Percentiles rank a stretch among this genome's conserved stretches.
Conservation (phyloP, 2,888 invertebrate species). For the Spatulosminthurus flaviceps region DNA sequence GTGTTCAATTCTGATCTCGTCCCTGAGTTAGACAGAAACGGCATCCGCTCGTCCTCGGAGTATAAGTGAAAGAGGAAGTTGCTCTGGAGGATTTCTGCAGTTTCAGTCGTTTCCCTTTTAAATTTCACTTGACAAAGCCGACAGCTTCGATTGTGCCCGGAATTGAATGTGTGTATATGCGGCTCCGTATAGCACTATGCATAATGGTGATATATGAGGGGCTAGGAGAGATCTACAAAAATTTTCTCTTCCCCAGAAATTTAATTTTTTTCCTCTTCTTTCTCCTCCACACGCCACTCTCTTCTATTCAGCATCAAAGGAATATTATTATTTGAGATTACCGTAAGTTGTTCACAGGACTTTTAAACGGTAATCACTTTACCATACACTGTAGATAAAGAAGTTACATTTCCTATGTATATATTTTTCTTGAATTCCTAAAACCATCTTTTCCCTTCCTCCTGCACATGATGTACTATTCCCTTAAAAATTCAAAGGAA, state of each 20-base stretch:
- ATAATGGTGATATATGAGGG: neutral
- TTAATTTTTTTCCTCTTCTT: conserved; percentile 14
- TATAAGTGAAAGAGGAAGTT: conserved; percentile 4
- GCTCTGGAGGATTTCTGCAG: conserved; percentile 12
- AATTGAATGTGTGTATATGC: neutral
- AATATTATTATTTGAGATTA: conserved; percentile 14
- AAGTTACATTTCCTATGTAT: neutral
- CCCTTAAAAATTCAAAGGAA: neutral
- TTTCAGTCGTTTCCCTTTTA: conserved; percentile 18
- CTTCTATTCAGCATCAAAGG: neutral
- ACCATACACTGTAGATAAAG: too few relatives aligned
- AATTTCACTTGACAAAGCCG: conserved; percentile 18
- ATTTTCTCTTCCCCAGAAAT: neutral
- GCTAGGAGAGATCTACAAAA: neutral
- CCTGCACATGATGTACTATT: neutral
- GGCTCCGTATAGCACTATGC: too few relatives aligned
- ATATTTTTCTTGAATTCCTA: neutral
- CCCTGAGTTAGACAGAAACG: conserved; percentile 5
- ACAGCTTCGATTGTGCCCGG: neutral
- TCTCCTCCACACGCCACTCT: neutral
- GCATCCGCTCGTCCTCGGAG: conserved; percentile 9
- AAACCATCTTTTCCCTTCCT: neutral
- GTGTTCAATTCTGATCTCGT: conserved; percentile 9
- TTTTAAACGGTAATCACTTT: conserved; percentile 1
- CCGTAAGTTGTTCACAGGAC: neutral